Evolutionary conservation across 2,113 vertebrate species (phyloP).

Genomic region (Chamaetylas fuelleborni): DNA sequence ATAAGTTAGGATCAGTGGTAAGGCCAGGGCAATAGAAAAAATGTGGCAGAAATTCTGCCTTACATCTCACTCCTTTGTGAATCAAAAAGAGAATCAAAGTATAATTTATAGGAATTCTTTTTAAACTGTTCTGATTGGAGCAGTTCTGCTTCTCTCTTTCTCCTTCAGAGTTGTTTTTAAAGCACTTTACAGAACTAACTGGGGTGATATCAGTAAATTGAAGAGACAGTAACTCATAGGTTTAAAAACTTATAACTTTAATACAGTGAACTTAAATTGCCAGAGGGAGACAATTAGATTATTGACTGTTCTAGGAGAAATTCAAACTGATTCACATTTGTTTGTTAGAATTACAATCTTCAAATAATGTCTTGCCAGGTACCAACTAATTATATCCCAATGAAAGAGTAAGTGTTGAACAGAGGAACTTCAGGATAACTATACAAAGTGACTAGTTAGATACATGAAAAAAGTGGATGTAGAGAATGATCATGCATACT

Average conservation of each 20-base stretch:
- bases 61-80: background rate
- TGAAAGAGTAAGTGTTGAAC: background rate
- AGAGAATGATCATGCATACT: background rate
- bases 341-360: conserved; percentile 43
- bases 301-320: conserved; percentile 29
- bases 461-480: background rate
- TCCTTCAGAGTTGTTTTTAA: conserved; percentile 6
- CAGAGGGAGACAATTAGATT: conserved; percentile 8
- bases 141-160: background rate
- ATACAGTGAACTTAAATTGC: background rate
- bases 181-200: conserved; percentile 3
- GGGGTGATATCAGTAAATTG: conserved; percentile 18
- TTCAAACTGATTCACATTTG: conserved; percentile 28
- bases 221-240: background rate
- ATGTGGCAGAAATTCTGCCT: background rate
- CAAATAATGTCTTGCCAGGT: conserved; percentile 18
- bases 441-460: background rate
- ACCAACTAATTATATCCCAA: conserved; percentile 1
- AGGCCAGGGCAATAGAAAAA: background rate
- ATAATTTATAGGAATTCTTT: background rate
- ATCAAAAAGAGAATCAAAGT: background rate
- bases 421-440: background rate
- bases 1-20: background rate
- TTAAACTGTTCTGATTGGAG: background rate
- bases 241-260: conserved; percentile 19